phyloP scores from a whole-genome alignment of 2,888 invertebrate genomes.

The Eulithis prunata region DNA sequence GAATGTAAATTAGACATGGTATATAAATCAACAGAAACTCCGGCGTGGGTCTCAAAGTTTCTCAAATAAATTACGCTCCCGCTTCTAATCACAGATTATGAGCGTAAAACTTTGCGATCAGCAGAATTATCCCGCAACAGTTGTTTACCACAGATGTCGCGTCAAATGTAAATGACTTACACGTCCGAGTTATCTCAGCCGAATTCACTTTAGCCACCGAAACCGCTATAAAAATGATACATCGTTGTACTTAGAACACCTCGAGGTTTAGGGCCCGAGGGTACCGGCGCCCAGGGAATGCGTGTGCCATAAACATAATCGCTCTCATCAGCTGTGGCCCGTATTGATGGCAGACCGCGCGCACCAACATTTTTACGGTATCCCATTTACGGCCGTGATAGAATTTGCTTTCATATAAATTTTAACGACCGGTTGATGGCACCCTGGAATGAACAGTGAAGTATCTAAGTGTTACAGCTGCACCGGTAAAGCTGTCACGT shows the following conservation, averaged over 20 bases:
- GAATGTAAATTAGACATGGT: not conserved
- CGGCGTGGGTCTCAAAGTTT: conserved; percentile 20
- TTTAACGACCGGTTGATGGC: conserved; percentile 61
- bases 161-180: conserved; percentile 71
- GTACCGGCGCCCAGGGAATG: conserved; percentile 59
- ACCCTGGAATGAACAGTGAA: conserved; percentile 50
- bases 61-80: conserved; percentile 25
- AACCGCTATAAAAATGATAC: conserved; percentile 78
- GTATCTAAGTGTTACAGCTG: conserved; percentile 39
- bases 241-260: conserved; percentile 66
- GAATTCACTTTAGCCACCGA: conserved; percentile 78
- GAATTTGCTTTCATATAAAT: conserved; percentile 67
- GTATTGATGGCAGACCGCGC: conserved; percentile 62
- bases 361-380: conserved; percentile 60
- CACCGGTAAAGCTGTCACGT: conserved; percentile 25
- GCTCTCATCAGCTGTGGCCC: conserved; percentile 70
- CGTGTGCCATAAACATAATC: conserved; percentile 75
- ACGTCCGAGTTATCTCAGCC: conserved; percentile 75
- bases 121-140: conserved; percentile 38
- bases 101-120: conserved; percentile 34
- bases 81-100: conserved; percentile 32
- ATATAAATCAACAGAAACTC: conserved; percentile 11
- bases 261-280: conserved; percentile 62
- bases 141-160: conserved; percentile 40
- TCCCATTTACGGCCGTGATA: conserved; percentile 66